Percentiles rank a stretch among this genome's conserved stretches.
Evolutionary conservation across 2,113 vertebrate genomes (phyloP).

Genomic region (Onychostruthus taczanowskii): DNA sequence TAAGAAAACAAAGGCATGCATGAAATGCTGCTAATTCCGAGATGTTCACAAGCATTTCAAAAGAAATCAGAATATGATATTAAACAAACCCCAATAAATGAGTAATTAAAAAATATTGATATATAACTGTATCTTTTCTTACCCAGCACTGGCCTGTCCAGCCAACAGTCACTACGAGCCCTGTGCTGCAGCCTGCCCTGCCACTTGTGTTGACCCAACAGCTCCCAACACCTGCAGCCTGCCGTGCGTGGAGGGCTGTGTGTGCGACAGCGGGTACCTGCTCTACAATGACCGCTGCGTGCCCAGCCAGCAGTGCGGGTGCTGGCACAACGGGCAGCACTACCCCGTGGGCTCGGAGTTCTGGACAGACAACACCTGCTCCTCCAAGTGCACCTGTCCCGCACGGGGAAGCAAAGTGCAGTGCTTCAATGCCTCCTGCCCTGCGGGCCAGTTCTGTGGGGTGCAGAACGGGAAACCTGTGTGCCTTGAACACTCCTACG

Average conservation of each 20-base stretch:
- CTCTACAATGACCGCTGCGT: constrained; percentile 41
- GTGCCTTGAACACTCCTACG: constrained; percentile 23
- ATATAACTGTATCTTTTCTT: not conserved
- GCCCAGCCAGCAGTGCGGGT: constrained; percentile 42
- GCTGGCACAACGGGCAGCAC: constrained; percentile 48
- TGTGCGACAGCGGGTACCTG: constrained; percentile 48
- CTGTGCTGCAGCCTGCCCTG: constrained; percentile 60
- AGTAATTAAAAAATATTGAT: not conserved
- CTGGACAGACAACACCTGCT: constrained; percentile 16
- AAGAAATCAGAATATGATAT: not conserved
- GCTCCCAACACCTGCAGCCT: not conserved
- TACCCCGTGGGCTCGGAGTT: constrained; percentile 67
- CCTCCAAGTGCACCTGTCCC: not conserved
- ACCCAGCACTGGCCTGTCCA: not conserved
- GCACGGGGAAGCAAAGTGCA: constrained; percentile 59
- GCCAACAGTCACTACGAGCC: constrained; percentile 48
- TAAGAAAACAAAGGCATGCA: accelerated
- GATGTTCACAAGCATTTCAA: not conserved
- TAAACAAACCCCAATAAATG: accelerated
- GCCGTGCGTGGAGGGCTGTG: constrained; percentile 13
- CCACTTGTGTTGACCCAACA: not conserved
- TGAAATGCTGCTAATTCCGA: not conserved
- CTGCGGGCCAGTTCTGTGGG: constrained; percentile 65
- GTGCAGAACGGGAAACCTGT: constrained; percentile 24
- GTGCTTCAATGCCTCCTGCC: constrained; percentile 70